Percentiles rank a stretch among this genome's conserved stretches.
Evolutionary conservation across 2,888 invertebrate genomes (phyloP).

Genomic region (Teleiodes luculella): DNA sequence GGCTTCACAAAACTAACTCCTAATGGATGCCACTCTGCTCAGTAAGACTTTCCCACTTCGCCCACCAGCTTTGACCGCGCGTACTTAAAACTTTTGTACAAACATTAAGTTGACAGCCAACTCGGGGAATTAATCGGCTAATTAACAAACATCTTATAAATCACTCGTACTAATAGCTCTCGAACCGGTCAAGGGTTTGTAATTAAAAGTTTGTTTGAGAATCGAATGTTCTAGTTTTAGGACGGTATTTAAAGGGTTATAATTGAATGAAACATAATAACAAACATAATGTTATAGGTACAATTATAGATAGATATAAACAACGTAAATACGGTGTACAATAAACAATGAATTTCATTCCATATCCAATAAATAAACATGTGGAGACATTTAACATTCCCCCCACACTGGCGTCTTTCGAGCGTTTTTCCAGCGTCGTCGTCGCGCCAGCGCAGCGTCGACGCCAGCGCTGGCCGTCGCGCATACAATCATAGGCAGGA

Average conservation of each 20-base stretch:
- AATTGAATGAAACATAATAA: too few species aligned
- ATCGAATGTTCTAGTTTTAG: neutral
- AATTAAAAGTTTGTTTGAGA: neutral
- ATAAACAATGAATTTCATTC: neutral
- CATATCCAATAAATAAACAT: neutral
- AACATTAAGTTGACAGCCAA: conserved; percentile 39
- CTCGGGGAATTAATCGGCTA: conserved; percentile 5
- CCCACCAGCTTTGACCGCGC: conserved; percentile 53
- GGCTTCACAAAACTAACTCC: conserved; percentile 26
- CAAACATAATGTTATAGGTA: too few species aligned
- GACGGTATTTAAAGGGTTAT: too few species aligned
- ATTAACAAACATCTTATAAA: conserved; percentile 9
- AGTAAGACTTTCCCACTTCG: conserved; percentile 48
- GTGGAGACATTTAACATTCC: conserved; percentile 14
- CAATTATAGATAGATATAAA: too few species aligned
- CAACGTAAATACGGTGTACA: too few species aligned
- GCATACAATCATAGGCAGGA: too few species aligned
- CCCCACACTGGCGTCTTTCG: too few species aligned
- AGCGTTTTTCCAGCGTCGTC: too few species aligned
- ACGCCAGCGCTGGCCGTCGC: too few species aligned
- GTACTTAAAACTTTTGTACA: conserved; percentile 52
- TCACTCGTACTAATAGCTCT: neutral
- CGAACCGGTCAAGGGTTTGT: neutral
- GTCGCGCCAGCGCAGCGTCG: too few species aligned
- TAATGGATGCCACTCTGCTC: conserved; percentile 59